Base-by-base conservation (phyloP, 1,140 invertebrate species). In the Amyelois transitella region DNA sequence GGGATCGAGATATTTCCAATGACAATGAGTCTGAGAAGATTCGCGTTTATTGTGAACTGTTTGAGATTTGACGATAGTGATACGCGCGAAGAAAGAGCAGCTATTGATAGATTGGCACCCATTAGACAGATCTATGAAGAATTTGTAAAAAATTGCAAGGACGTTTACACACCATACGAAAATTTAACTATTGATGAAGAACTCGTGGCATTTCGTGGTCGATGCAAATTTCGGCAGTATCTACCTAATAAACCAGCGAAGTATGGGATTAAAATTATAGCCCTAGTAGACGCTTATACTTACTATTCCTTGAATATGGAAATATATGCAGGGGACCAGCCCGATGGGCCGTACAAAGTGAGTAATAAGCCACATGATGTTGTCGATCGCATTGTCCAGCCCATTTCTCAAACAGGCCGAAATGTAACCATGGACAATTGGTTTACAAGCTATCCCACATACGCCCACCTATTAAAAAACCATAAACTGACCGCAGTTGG, bases 131-230 rank as follows among this genome's bases (percentile, higher is more conserved):
- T 83, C 18, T 78, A 70, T 55, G 72, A 86, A 7, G 25, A 58
- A 6, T 69, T 78, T 59, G 66, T 74, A 45, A 17, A 62, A 5
- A 72, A 62, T 32, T 78, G 66, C 50, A 50, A 66, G 59, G 43
- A 64, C 58, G 48, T 25, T 59, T 86, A 80, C 59, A 63, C 44
- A 38, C 55, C 57, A 12, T 24, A 55, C 18, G 56, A 75, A 55
- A 66, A 67, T 63, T 14, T 82, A 0, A 86, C 77, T 24, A 65
- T 86, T 51, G 78, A 88, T 64, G 80, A 90, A 64, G 69, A 73
- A 52, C 58, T 89, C 6, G 48, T 66, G 54, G 49, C 62, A 14
- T 89, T 87, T 53, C 32, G 80, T 14, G 85, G 81, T 22, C 48
- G 73, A 12, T 88, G 77, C 54, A 7, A 12, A 18, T 89, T 88